Conservation (phyloP, 2,888 invertebrate genomes). For the Phalera bucephala region DNA sequence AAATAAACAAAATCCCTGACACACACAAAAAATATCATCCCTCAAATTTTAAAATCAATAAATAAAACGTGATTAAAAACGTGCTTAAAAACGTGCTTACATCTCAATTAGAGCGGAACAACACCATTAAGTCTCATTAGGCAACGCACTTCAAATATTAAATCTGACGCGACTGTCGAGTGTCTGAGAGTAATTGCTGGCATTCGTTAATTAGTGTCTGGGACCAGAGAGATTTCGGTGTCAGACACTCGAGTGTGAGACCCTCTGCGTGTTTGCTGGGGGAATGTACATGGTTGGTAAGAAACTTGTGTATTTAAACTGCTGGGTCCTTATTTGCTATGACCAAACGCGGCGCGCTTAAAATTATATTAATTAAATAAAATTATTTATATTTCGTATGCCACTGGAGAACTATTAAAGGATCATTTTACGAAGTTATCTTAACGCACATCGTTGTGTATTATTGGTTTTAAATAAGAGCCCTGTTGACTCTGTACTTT, state of each 20-base stretch:
- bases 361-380: no score
- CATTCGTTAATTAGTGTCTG: slow-evolving; percentile 55
- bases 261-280: slow-evolving; percentile 17
- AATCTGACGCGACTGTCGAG: slow-evolving; percentile 50
- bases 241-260: slow-evolving; percentile 25
- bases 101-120: slow-evolving; percentile 20
- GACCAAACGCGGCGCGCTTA: no score
- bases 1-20: no score
- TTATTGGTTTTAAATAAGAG: no score
- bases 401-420: no score
- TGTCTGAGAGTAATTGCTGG: slow-evolving; percentile 45
- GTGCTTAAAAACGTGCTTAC: slow-evolving; percentile 4
- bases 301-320: no score
- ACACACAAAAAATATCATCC: no score
- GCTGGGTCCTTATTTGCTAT: no score
- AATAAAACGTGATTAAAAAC: slow-evolving; percentile 24
- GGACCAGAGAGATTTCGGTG: slow-evolving; percentile 41
- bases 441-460: no score
- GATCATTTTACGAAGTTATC: no score
- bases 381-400: no score
- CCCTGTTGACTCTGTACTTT: no score
- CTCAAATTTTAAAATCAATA: slow-evolving; percentile 1
- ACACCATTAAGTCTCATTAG: slow-evolving; percentile 38
- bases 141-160: slow-evolving; percentile 35
- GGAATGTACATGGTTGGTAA: slow-evolving; percentile 19